Base-by-base conservation (phyloP, 2,113 vertebrate species). In the Entelurus aequoreus region DNA sequence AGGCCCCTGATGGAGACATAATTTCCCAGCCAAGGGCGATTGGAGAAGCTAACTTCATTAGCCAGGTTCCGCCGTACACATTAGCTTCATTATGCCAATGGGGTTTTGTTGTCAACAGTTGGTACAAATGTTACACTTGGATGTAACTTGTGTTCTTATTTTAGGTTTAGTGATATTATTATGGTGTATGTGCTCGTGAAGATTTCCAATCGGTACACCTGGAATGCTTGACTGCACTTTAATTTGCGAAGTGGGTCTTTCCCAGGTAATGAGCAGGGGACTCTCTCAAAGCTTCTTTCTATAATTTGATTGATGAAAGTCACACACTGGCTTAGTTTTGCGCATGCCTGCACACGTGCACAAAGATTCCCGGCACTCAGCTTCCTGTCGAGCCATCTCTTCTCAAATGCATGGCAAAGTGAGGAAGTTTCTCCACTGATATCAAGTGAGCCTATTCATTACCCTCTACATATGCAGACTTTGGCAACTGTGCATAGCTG, bases 11-110 rank as follows among this genome's bases (percentile, higher is more conserved):
- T 75, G 68, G 78, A 84, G 85, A 83, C 78, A 71, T 83, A 28
- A 80, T 81, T 83, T 80, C 67, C 12, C 53, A 69, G 77, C 80
- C 70, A 54, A 73, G 55, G 84, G 82, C 66, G 66, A 63, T 47
- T 62, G 60, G 57, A 76, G 65, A 81, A 68, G 68, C 63, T 87
- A 83, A 88, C 85, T 87, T 84, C 75, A 88, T 88, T 86, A 88
- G 78, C 77, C 68, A 42, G 65, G 74, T 84, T 71, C 74, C 49
- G 62, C 75, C 71, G 65, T 62, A 70, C 73, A 81, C 71, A 88
- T 90, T 84, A 81, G 87, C 77, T 86, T 79, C 77, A 86, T 89
- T 87, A 87, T 68, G 67, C 69, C 76, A 84, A 84, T 79, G 63
- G 61, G 78, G 77, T 80, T 72, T 80, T 14, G 63, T 65, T 62